phyloP scores from a whole-genome alignment of 2,888 invertebrate species.

The Diachrysia chrysitis region DNA sequence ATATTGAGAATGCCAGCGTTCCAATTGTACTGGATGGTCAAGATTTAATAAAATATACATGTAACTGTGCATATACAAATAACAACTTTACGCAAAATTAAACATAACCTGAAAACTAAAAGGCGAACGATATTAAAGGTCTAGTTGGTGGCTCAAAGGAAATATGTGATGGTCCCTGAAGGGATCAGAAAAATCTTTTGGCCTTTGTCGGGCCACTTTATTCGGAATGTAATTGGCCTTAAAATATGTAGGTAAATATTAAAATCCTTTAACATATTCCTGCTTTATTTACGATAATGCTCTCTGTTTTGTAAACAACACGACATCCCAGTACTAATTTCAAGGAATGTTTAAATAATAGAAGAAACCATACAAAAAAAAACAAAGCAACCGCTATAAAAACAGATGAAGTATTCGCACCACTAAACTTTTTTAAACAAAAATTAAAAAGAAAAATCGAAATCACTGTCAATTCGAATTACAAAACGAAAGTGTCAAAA shows the following conservation, averaged over 20 bases:
- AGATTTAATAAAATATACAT: conserved; percentile 24
- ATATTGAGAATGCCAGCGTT: conserved; percentile 26
- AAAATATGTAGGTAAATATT: conserved; percentile 61
- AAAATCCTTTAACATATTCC: conserved; percentile 54
- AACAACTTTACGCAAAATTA: conserved; percentile 54
- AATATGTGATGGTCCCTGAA: conserved; percentile 68
- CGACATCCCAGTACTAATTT: conserved; percentile 17
- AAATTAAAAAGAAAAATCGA: conserved; percentile 6
- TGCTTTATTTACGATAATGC: conserved; percentile 45
- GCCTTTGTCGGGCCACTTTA: conserved; percentile 63
- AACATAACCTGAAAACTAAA: conserved; percentile 60
- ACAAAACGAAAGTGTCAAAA: conserved; percentile 9
- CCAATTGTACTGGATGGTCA: conserved; percentile 68
- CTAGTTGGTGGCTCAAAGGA: conserved; percentile 67
- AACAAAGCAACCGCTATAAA: background rate
- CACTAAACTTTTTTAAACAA: background rate
- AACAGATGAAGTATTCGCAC: background rate
- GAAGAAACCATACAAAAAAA: conserved; percentile 13
- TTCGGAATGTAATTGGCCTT: conserved; percentile 69
- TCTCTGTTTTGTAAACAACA: conserved; percentile 29
- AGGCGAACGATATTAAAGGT: conserved; percentile 65
- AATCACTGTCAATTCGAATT: conserved; percentile 15
- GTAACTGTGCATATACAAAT: conserved; percentile 18
- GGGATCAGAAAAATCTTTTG: conserved; percentile 67
- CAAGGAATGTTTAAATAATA: conserved; percentile 7